A percentile compares a stretch with the other conserved stretches of the same genome.
These are phyloP conservation scores for Chaetops frenatus DNA, from an alignment of 2,113 vertebrate species.

Conservation along the genomic window DNA sequence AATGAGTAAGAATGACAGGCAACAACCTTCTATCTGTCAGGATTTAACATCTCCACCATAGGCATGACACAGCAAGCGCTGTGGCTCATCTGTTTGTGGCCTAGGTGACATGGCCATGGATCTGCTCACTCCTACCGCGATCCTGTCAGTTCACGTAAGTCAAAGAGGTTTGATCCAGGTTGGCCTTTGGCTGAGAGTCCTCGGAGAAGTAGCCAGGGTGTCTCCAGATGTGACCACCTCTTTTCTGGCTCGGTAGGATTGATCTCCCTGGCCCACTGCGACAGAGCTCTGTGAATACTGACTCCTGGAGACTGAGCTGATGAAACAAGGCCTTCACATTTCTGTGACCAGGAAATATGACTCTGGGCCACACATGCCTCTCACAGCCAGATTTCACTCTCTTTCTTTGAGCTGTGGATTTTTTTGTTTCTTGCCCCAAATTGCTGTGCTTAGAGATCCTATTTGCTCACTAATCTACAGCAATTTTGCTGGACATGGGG, in stretches of 20 bases:
- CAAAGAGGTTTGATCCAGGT: background rate
- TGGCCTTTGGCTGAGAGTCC: background rate
- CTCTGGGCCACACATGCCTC: accelerated
- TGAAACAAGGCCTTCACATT: background rate
- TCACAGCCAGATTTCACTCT: background rate
- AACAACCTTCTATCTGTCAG: background rate
- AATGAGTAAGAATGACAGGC: background rate
- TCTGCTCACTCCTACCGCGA: background rate
- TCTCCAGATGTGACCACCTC: background rate
- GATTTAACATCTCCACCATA: background rate
- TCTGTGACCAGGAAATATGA: background rate
- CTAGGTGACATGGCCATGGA: accelerated
- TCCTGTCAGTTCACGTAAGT: background rate
- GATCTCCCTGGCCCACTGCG: background rate
- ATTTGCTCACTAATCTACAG: background rate
- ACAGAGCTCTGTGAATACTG: background rate
- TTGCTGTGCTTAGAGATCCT: background rate
- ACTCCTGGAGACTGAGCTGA: background rate
- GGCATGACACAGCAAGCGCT: background rate
- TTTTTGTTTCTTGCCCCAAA: background rate
- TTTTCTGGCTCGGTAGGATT: background rate
- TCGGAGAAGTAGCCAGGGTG: background rate
- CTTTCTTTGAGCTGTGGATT: background rate
- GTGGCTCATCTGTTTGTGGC: background rate
- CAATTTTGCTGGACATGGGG: background rate